Base-by-base conservation (phyloP, 2,888 invertebrate species). In the Chirona hameri region DNA sequence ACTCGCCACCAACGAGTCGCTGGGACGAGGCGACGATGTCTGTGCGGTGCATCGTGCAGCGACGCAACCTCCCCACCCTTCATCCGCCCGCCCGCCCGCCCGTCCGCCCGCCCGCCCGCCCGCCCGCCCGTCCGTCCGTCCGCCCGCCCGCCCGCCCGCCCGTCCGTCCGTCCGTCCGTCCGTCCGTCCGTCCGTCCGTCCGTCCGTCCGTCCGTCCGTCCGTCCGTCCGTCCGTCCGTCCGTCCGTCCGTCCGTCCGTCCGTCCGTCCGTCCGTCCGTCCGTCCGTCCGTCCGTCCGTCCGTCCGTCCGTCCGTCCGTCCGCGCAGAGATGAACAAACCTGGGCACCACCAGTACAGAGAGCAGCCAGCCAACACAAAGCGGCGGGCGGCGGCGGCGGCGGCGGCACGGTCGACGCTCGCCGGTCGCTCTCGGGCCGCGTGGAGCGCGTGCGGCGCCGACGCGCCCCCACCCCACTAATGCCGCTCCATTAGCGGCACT, bases 391-490 rank as follows among this genome's bases (percentile, higher is more conserved):
- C 69, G 27, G 69, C 69, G n/a, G n/a, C n/a, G n/a, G 69, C 39
- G 24, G 18, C 69, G 27, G 69, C 69, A 12, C 18, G 72, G 31
- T 72, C 72, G 72, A 72, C 72, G 72, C 72, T 31, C 72, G 29
- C 69, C 12, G 29, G 29, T 29, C 69, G 29, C 29, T 29, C 29
- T 27, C 29, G 29, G 18, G 39, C 31, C 31, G 72, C 31, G 27
- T 14, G 5, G 27, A 14, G 69, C 29, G 14, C 29, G 72, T 18
- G 31, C 72, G 31, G 27, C 29, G 27, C 31, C 72, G 18, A 29
- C 72, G 72, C 72, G 31, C 72, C 31, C 72, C 31, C 72, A 72
- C 72, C 72, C 72, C 52, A 52, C 72, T 72, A 72, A 31, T 31
- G 18, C 72, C 4, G 72, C 72, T 72, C 72, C 72, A 72, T 72